Conservation (phyloP, 2,797 vertebrate genomes). For the Takifugu rubripes region DNA sequence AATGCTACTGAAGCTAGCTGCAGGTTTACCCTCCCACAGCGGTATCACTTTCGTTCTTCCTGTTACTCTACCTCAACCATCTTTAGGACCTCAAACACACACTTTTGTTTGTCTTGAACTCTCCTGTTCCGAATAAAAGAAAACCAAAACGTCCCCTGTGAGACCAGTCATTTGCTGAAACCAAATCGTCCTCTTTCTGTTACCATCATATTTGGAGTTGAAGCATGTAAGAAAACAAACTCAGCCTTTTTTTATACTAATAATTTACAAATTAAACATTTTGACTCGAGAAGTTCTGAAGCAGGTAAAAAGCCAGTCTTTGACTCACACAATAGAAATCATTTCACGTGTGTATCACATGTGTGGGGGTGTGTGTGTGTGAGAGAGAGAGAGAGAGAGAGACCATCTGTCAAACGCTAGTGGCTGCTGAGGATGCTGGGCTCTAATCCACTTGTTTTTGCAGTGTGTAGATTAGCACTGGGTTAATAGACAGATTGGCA, state of each 20-base stretch:
- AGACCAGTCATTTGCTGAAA: conserved; percentile 10
- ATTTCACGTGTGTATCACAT: conserved; percentile 10
- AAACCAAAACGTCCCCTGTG: background rate
- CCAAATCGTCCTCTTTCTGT: conserved; percentile 20
- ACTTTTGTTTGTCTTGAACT: conserved; percentile 19
- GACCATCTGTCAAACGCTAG: conserved; percentile 52
- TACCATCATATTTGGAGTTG: conserved; percentile 11
- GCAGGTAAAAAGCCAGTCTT: conserved; percentile 7
- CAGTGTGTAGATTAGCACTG: conserved; percentile 58
- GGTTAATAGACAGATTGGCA: conserved; percentile 53
- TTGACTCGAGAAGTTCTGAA: background rate
- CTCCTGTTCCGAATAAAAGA: conserved; percentile 3
- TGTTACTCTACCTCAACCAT: background rate
- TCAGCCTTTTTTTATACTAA: too few species aligned
- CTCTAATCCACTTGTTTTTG: conserved; percentile 63
- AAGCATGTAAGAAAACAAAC: too few species aligned
- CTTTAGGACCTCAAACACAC: conserved; percentile 13
- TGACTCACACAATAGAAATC: conserved; percentile 19
- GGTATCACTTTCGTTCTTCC: background rate
- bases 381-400: conserved; percentile 24
- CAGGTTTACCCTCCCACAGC: too few species aligned
- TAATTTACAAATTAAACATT: background rate
- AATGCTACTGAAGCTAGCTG: too few species aligned
- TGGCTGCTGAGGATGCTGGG: conserved; percentile 38
- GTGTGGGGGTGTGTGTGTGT: conserved; percentile 7